phyloP scores from a whole-genome alignment of 2,113 vertebrate genomes.

The Morphnarchus princeps region DNA sequence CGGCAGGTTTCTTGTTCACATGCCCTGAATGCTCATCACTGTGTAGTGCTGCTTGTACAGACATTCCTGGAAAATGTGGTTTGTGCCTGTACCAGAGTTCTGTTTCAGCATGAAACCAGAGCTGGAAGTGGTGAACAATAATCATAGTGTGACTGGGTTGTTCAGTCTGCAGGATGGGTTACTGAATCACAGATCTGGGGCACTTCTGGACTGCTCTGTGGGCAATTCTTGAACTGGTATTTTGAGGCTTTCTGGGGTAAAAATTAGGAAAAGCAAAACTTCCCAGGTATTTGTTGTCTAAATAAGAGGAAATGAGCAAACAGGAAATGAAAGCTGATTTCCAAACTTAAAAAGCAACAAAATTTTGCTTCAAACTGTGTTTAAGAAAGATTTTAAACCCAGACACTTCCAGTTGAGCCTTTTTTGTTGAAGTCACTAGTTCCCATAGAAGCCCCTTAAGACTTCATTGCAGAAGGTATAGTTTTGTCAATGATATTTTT shows the following conservation, averaged over 20 bases:
- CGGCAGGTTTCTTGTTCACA: neutral
- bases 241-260: neutral
- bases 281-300: neutral
- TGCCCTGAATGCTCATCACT: neutral
- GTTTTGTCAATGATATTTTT: neutral
- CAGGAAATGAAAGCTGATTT: neutral
- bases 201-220: neutral
- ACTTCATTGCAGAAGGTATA: neutral
- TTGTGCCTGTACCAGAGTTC: neutral
- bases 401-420: neutral
- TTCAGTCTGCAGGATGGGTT: neutral
- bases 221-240: neutral
- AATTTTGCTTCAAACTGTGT: neutral
- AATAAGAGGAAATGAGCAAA: neutral
- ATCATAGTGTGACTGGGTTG: neutral
- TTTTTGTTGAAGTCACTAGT: neutral
- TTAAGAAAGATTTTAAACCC: neutral
- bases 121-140: neutral
- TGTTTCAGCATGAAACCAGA: neutral
- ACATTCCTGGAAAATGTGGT: neutral
- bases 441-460: neutral
- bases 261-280: neutral
- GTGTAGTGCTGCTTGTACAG: accelerated
- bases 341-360: neutral
- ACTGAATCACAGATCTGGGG: neutral